A percentile compares a stretch with the other conserved stretches of the same genome.
phyloP scores from a whole-genome alignment of 2,888 invertebrate genomes.

The Ernsta delagoae region DNA sequence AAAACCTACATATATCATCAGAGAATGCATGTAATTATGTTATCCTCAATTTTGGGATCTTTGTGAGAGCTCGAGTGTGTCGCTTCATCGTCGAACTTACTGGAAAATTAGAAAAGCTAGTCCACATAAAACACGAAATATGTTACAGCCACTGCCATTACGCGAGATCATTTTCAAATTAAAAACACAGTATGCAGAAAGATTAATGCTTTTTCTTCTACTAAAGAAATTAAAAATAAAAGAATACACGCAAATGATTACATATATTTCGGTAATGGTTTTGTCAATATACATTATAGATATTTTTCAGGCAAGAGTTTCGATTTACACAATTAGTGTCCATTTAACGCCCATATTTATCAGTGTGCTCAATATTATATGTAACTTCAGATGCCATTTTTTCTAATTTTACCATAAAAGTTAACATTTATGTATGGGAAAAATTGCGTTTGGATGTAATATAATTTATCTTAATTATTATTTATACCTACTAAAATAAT shows the following conservation, averaged over 20 bases:
- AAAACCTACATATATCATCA: constrained; percentile 79
- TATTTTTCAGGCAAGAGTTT: constrained; percentile 26
- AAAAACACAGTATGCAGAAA: constrained; percentile 31
- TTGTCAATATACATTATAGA: not conserved
- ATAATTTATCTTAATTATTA: not conserved
- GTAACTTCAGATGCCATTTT: not conserved
- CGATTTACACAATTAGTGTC: constrained; percentile 16
- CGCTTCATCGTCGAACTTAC: constrained; percentile 63
- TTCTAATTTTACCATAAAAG: not conserved
- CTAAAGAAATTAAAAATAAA: constrained; percentile 9
- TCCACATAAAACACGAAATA: constrained; percentile 53
- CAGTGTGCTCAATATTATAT: constrained; percentile 21
- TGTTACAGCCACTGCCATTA: constrained; percentile 53
- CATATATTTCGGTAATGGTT: too few relatives aligned
- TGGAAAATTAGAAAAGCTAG: constrained; percentile 68
- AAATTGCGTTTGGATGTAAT: constrained; percentile 23
- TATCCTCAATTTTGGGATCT: constrained; percentile 72
- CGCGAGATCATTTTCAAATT: constrained; percentile 40
- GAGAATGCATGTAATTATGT: constrained; percentile 71
- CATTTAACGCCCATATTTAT: constrained; percentile 18
- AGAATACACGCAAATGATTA: not conserved
- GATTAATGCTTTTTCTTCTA: constrained; percentile 28
- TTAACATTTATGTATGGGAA: constrained; percentile 7
- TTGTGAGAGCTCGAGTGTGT: constrained; percentile 71
- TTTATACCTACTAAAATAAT: not conserved